Base-by-base conservation (phyloP, 1,140 invertebrate genomes). In the Batillaria attramentaria region DNA sequence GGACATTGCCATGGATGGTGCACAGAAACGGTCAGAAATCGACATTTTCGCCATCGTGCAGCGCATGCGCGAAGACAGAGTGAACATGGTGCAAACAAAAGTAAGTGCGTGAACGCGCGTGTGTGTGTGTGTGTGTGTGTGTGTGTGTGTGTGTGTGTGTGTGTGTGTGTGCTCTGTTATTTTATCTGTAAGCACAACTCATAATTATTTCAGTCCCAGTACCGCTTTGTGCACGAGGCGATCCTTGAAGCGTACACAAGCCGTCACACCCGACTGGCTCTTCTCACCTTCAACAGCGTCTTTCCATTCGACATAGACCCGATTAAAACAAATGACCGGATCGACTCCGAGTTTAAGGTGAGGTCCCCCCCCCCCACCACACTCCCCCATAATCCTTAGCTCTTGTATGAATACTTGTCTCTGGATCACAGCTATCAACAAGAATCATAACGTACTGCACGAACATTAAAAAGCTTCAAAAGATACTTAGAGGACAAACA, bases 51-150 rank as follows among this genome's bases (percentile, higher is more conserved):
- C 24, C 35, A 50, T 33, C 5, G 66, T 66, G 24, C 20, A n/a
- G 4, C 24, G 46, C 0, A 66, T 78, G 41, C 65, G 76, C 24
- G 28, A 69, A 0, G 46, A 78, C 16, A 43, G 76, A 6, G 41
- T 43, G 33, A 24, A 69, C 76, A 78, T 78, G 76, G 66, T 78
- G 0, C 76, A 78, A 35, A 78, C 76, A 66, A 37, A 69, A 13
- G 76, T 78, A 13, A 72, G n/a, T n/a, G n/a, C n/a, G n/a, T n/a
- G n/a, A n/a, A n/a, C n/a, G n/a, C n/a, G n/a, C n/a, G n/a, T n/a
- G n/a, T n/a, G n/a, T n/a, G n/a, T n/a, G n/a, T n/a, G n/a, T n/a
- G n/a, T n/a, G n/a, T n/a, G n/a, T n/a, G n/a, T n/a, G 70, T 33
- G n/a, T 31, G n/a, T 0, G 20, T 35, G 1, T 28, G 18, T 66